phyloP scores from a whole-genome alignment of 2,888 invertebrate species.

The Octonoba sinensis region DNA sequence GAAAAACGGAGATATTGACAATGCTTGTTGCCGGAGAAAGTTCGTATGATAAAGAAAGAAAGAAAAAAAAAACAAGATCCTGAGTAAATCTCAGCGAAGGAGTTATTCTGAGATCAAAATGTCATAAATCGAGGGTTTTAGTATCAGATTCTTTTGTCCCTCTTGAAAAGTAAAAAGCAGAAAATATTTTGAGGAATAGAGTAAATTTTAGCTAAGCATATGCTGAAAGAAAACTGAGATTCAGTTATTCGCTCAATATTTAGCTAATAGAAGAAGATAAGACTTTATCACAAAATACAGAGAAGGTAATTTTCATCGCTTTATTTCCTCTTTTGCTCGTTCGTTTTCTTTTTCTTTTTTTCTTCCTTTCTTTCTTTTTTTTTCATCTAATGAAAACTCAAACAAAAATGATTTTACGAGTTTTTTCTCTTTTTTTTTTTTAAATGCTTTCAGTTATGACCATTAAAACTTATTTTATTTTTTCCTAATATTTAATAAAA shows the following conservation, averaged over 20 bases:
- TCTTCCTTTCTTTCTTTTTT: not conserved
- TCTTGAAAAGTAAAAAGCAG: not conserved
- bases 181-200: too few species aligned
- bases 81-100: conserved; percentile 22
- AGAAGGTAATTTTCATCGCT: not conserved
- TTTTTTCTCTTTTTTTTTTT: not conserved
- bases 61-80: not conserved
- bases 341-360: not conserved
- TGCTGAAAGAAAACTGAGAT: too few species aligned
- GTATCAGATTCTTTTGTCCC: conserved; percentile 17
- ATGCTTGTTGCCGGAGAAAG: conserved; percentile 1
- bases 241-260: too few species aligned
- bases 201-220: too few species aligned
- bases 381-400: not conserved
- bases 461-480: too few species aligned
- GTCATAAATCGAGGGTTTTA: conserved; percentile 29
- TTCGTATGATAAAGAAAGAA: conserved; percentile 5
- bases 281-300: too few species aligned
- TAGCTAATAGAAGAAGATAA: too few species aligned
- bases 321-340: not conserved
- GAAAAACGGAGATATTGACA: conserved; percentile 27
- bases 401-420: not conserved
- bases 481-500: too few species aligned
- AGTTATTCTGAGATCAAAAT: conserved; percentile 31
- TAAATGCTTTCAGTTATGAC: not conserved